Base-by-base conservation (phyloP, 1,140 invertebrate genomes). In the Drosophila serrata region DNA sequence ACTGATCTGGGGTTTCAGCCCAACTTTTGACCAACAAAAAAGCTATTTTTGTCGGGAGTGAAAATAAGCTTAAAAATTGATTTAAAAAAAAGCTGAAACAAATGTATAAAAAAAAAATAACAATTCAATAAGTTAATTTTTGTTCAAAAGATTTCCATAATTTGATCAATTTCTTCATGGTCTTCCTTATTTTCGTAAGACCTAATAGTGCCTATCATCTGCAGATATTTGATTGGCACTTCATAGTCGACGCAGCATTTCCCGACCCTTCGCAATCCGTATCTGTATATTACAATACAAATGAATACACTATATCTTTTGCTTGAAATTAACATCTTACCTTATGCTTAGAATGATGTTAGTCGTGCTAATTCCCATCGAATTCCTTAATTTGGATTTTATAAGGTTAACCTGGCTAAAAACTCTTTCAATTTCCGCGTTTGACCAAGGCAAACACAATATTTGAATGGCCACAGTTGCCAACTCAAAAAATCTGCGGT, bases 261-360 rank as follows among this genome's bases (percentile, higher is more conserved):
- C 37, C 12, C 31, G 1, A 37, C 13, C 31, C 49, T 53, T 53
- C 31, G 49, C 35, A 53, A 37, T 37, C 17, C 51, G n/a, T 53
- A 37, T 37, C 49, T 53, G 33, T 53, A 53, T 53, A 53, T 53
- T 53, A 53, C 22, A 55, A 55, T 55, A 35, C 22, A 37, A 55
- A 55, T 55, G 8, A 55, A 55, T 39, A 39, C 33, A 51, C 24
- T 49, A 53, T 55, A 37, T 55, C 13, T 27, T 15, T 55, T 37
- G 31, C 4, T 55, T 55, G 33, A 39, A 56, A 37, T 27, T 39
- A 39, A 56, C 35, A 22, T 22, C 39, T 56, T 22, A 22, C 17
- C n/a, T 12, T 53, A 22, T 19, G 33, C 35, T 15, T 39, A 56
- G 29, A 22, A 55, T 55, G 33, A 12, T 39, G 33, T 55, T 55